These are phyloP conservation scores for Caloenas nicobarica DNA, from an alignment of 2,113 vertebrate genomes.

Conservation along the genomic window DNA sequence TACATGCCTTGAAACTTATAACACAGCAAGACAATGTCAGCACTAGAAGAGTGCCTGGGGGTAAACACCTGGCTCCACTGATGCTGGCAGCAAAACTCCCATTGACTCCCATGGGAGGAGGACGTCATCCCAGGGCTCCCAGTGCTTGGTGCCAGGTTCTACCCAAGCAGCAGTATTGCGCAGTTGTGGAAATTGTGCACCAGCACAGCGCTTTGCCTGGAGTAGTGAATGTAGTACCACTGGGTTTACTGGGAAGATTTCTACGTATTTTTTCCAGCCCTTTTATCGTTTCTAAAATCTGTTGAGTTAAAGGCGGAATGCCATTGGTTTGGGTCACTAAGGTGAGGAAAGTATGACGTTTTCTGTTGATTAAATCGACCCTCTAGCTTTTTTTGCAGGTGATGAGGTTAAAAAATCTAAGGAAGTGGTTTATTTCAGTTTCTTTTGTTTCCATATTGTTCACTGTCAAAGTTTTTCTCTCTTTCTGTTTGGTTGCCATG, in stretches of 20 bases:
- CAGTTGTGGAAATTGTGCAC: background rate
- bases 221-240: background rate
- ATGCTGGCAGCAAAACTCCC: background rate
- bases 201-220: background rate
- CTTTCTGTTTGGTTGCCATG: background rate
- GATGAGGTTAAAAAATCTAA: background rate
- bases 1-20: background rate
- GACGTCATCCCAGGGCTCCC: background rate
- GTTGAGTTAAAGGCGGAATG: background rate
- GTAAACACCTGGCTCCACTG: slow-evolving; percentile 33
- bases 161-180: background rate
- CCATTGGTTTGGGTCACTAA: background rate
- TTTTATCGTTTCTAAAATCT: background rate
- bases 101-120: background rate
- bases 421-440: background rate
- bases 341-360: background rate
- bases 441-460: background rate
- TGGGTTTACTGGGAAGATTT: background rate
- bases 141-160: background rate
- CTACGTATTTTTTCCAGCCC: background rate
- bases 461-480: background rate
- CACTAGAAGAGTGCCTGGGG: background rate
- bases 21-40: slow-evolving; percentile 7
- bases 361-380: background rate
- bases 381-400: background rate